phyloP scores from a whole-genome alignment of 64 coral and sea anemone species.

The Acropora tenuis region DNA sequence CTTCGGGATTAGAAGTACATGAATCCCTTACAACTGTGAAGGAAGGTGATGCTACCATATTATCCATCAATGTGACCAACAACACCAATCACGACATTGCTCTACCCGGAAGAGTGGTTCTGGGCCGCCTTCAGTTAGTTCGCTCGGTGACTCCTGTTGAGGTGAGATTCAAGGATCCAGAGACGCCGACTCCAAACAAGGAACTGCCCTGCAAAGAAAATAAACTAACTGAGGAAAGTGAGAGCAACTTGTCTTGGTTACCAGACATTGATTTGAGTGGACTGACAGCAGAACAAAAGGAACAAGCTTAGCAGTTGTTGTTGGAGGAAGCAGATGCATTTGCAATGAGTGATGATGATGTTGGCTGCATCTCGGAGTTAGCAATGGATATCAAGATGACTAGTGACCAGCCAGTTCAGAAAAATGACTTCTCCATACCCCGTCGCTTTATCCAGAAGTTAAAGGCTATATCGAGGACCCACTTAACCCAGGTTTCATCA shows the following conservation, averaged over 20 bases:
- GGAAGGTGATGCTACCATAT: conserved; percentile 22
- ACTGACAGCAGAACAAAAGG: conserved; percentile 5
- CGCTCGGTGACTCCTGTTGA: conserved; percentile 74
- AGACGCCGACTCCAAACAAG: neutral
- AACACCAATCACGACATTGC: conserved; percentile 53
- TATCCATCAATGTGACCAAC: conserved; percentile 58
- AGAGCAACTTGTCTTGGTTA: too few species aligned
- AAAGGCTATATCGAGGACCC: too few species aligned
- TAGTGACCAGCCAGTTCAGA: conserved; percentile 31
- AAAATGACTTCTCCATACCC: conserved; percentile 2
- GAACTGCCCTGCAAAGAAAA: neutral
- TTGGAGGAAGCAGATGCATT: conserved; percentile 55
- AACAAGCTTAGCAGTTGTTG: conserved; percentile 40
- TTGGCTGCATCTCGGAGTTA: too few species aligned
- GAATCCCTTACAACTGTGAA: conserved; percentile 65
- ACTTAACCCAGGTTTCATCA: too few species aligned
- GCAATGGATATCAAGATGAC: neutral
- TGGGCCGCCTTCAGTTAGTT: conserved; percentile 62
- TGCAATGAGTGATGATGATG: neutral
- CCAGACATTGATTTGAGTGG: too few species aligned
- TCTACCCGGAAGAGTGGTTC: conserved; percentile 52
- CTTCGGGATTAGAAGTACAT: conserved; percentile 47
- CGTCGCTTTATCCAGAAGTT: too few species aligned
- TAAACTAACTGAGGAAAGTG: conserved; percentile 3
- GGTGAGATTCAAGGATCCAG: conserved; percentile 48